Evolutionary conservation across 2,113 vertebrate genomes (phyloP).

Genomic region (Cyanoramphus novaezelandiae): DNA sequence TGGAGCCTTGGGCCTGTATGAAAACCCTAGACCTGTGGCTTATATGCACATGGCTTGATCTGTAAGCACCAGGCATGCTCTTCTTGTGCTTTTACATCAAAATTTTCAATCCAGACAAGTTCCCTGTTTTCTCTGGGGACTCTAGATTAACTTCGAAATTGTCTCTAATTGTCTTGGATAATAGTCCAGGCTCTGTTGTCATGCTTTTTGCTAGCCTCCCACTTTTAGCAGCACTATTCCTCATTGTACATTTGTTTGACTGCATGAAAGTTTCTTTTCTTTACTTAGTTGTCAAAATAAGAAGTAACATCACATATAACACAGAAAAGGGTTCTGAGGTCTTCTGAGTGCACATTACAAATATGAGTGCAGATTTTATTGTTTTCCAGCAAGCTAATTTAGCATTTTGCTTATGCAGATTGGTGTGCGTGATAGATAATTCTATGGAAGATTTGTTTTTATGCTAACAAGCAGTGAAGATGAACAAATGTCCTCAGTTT

Average conservation of each 20-base stretch:
- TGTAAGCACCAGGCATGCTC: accelerated
- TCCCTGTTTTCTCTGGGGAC: background rate
- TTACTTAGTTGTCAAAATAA: background rate
- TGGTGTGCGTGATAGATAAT: background rate
- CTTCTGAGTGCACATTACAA: background rate
- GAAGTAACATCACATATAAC: background rate
- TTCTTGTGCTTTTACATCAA: background rate
- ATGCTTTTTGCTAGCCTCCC: background rate
- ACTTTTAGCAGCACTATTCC: background rate
- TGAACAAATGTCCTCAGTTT: background rate
- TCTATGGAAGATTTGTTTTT: background rate
- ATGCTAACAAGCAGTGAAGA: background rate
- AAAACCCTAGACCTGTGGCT: background rate
- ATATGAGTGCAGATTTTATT: background rate
- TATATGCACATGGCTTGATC: background rate
- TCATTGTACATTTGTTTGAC: background rate
- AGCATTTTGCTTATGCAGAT: background rate
- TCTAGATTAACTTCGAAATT: background rate
- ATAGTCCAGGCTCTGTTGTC: background rate
- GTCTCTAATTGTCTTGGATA: background rate
- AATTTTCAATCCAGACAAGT: background rate
- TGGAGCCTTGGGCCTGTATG: background rate
- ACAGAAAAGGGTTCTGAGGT: background rate
- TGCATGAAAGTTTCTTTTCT: background rate
- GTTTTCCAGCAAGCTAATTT: background rate